Percentiles rank a stretch among this genome's conserved stretches.
Conservation (phyloP, 2,888 invertebrate species). For the Hermaeophaga mercurialis region DNA sequence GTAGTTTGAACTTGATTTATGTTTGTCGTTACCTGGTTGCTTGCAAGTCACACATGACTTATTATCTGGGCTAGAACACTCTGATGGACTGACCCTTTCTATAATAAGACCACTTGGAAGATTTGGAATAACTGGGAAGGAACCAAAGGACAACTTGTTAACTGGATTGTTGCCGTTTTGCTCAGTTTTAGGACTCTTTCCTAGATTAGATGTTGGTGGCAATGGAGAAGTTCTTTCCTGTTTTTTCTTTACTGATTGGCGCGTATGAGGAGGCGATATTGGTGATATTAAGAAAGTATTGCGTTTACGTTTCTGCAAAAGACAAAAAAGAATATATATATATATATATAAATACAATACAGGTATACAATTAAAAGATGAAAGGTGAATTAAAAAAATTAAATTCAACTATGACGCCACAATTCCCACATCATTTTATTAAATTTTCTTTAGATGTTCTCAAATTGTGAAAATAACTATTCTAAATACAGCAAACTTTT, state of each 20-base stretch:
- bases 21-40: constrained; percentile 60
- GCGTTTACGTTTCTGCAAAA: constrained; percentile 59
- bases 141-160: constrained; percentile 27
- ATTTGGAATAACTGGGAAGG: constrained; percentile 57
- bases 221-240: constrained; percentile 48
- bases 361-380: too few relatives aligned
- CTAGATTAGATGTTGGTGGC: neutral
- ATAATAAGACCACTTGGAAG: constrained; percentile 62
- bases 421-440: too few relatives aligned
- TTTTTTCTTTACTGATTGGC: constrained; percentile 55
- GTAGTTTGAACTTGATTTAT: too few relatives aligned
- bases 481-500: too few relatives aligned
- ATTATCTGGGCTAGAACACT: constrained; percentile 50
- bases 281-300: constrained; percentile 58
- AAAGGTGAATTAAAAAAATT: neutral
- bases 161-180: constrained; percentile 11
- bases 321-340: too few relatives aligned
- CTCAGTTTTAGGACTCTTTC: constrained; percentile 1
- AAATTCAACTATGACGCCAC: too few relatives aligned
- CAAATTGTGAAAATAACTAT: too few relatives aligned
- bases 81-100: constrained; percentile 58
- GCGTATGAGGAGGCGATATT: constrained; percentile 60
- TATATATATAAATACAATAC: too few relatives aligned
- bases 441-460: too few relatives aligned
- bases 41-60: constrained; percentile 59